Evolutionary conservation across 2,113 vertebrate genomes (phyloP).

Genomic region (Rhinichthys klamathensis): DNA sequence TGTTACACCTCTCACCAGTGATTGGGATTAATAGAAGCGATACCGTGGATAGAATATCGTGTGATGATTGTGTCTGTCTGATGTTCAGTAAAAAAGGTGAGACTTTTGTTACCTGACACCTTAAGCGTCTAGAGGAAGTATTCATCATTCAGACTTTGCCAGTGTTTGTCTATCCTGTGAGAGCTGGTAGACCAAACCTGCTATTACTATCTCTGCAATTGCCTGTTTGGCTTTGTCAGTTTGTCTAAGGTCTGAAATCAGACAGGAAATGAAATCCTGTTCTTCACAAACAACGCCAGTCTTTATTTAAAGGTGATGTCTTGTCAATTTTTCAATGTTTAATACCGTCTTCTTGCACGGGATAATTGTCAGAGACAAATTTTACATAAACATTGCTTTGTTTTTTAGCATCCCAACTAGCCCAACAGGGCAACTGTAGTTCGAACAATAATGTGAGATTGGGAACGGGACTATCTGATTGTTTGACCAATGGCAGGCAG

Average conservation of each 20-base stretch:
- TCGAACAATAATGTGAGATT: neutral
- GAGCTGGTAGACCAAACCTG: constrained; percentile 1
- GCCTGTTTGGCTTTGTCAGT: constrained; percentile 28
- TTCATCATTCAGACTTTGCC: neutral
- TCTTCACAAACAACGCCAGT: neutral
- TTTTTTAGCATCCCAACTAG: neutral
- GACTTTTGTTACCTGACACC: neutral
- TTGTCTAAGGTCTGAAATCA: constrained; percentile 4
- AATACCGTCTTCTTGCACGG: neutral
- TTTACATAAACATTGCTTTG: neutral
- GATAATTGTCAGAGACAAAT: neutral
- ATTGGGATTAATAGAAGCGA: constrained; percentile 67
- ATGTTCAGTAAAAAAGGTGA: constrained; percentile 16
- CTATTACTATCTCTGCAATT: constrained; percentile 11
- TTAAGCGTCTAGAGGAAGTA: neutral
- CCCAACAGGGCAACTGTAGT: neutral
- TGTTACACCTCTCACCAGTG: constrained; percentile 59
- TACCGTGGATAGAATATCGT: neutral
- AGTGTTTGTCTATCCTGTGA: constrained; percentile 8
- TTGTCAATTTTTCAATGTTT: neutral
- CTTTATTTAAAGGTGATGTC: neutral
- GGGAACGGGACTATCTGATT: neutral
- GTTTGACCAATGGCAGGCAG: neutral
- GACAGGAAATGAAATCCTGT: constrained; percentile 2
- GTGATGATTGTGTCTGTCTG: neutral